These are phyloP conservation scores for Callaeas wilsoni DNA, from an alignment of 2,113 vertebrate genomes.

Conservation along the genomic window DNA sequence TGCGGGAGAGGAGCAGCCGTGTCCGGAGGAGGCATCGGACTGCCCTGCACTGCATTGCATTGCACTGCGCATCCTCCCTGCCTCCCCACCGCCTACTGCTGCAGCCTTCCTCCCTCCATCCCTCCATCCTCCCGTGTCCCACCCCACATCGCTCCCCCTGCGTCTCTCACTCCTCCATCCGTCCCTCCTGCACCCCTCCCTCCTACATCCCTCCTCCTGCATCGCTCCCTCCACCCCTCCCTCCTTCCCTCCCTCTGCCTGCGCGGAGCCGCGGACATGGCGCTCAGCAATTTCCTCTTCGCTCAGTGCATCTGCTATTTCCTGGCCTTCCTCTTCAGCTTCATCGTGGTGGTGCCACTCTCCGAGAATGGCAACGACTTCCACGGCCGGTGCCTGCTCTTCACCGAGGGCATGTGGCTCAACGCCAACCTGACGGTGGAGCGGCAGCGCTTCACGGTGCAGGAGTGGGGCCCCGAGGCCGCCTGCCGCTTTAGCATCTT, in stretches of 20 bases:
- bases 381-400: conserved; percentile 90
- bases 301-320: conserved; percentile 90
- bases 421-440: conserved; percentile 94
- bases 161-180: neutral
- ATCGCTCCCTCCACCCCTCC: neutral
- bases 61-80: conserved; percentile 37
- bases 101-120: neutral
- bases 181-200: neutral
- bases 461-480: conserved; percentile 92
- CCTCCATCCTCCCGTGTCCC: neutral
- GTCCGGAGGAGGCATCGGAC: neutral
- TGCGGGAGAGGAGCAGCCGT: neutral
- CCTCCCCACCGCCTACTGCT: neutral
- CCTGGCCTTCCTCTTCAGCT: conserved; percentile 89
- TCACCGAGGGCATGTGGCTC: conserved; percentile 95
- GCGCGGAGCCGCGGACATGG: conserved; percentile 74
- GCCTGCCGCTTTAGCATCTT: conserved; percentile 94
- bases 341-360: conserved; percentile 90
- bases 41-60: neutral
- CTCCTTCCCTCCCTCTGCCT: neutral
- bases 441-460: conserved; percentile 91
- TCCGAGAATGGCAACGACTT: conserved; percentile 92
- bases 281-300: conserved; percentile 84
- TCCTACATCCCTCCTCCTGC: neutral
- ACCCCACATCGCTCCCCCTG: neutral